Percentiles rank a stretch among this genome's conserved stretches.
Conservation (phyloP, 2,113 vertebrate species). For the Aegotheles bennettii region DNA sequence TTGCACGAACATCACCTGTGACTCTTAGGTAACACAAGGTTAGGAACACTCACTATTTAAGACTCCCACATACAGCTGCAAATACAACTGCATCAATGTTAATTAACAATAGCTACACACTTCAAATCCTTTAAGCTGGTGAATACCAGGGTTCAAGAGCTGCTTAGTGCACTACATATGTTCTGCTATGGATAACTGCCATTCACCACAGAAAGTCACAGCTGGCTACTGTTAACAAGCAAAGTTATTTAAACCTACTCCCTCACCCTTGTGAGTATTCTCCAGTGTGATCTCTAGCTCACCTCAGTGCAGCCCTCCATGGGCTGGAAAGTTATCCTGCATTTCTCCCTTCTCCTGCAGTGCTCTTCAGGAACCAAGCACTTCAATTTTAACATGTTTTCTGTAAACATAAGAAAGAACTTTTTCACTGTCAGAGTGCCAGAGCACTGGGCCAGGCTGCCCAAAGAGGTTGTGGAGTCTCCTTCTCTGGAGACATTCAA, state of each 20-base stretch:
- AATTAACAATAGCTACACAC: too few species aligned
- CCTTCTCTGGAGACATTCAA: too few species aligned
- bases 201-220: not conserved
- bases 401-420: too few species aligned
- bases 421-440: too few species aligned
- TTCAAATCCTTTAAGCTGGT: not conserved
- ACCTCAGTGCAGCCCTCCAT: not conserved
- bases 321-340: not conserved
- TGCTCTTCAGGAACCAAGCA: not conserved
- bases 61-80: not conserved
- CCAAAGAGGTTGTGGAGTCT: too few species aligned
- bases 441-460: too few species aligned
- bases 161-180: fast-evolving
- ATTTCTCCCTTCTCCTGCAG: not conserved
- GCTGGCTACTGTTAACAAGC: not conserved
- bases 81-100: fast-evolving
- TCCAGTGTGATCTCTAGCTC: fast-evolving
- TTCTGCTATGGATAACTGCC: not conserved
- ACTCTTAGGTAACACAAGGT: not conserved
- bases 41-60: not conserved
- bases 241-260: not conserved
- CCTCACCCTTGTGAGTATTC: fast-evolving
- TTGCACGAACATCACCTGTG: not conserved
- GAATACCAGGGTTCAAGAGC: not conserved
- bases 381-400: fast-evolving